Evolutionary conservation across 2,888 invertebrate species (phyloP).

Genomic region (Drosophila kambysellisi): DNA sequence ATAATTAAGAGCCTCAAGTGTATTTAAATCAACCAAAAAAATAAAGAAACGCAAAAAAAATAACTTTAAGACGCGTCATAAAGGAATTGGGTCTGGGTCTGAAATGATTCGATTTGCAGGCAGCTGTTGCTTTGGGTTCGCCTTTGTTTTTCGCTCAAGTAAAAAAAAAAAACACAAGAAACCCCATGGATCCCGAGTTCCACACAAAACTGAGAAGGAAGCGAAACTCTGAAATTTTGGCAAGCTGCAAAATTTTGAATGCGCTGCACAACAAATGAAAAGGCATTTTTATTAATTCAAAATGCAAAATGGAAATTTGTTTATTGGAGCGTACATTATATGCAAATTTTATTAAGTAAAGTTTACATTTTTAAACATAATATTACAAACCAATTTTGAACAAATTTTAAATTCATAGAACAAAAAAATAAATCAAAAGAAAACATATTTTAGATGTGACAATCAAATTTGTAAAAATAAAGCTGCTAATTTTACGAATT

Average conservation of each 20-base stretch:
- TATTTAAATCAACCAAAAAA: conserved; percentile 73
- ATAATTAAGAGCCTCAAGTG: conserved; percentile 79
- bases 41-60: conserved; percentile 17
- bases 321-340: not conserved
- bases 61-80: conserved; percentile 49
- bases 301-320: not conserved
- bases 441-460: not conserved
- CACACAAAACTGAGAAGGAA: conserved; percentile 13
- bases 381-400: too few relatives aligned
- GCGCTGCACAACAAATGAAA: conserved; percentile 15
- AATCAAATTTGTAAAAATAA: not conserved
- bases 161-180: conserved; percentile 11
- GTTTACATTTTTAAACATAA: not conserved
- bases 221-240: conserved; percentile 38
- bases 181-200: conserved; percentile 39
- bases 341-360: too few relatives aligned
- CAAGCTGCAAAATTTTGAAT: conserved; percentile 54
- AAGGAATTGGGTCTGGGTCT: conserved; percentile 47
- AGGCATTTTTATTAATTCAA: not conserved
- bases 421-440: not conserved
- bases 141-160: conserved; percentile 39
- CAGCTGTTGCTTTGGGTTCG: conserved; percentile 63
- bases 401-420: too few relatives aligned
- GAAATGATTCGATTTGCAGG: conserved; percentile 56
- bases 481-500: fast-evolving